A percentile compares a stretch with the other conserved stretches of the same genome.
These are phyloP conservation scores for Epinotia brunnichana DNA, from an alignment of 2,888 invertebrate species.

Conservation along the genomic window DNA sequence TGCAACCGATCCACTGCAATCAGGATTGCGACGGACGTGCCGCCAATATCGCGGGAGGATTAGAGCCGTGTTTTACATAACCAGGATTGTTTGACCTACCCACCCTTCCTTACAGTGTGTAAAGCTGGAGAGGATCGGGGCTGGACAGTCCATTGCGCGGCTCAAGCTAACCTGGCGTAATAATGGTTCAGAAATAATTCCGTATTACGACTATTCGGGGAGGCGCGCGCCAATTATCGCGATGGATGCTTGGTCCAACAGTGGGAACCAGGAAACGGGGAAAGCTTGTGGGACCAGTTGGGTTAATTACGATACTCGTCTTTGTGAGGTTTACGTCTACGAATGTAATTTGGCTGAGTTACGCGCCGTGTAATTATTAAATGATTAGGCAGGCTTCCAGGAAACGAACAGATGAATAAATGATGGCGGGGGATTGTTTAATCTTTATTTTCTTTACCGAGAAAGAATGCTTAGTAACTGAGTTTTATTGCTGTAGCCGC, in stretches of 20 bases:
- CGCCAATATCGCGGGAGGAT: conserved; percentile 39
- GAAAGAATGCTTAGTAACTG: conserved; percentile 14
- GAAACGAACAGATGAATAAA: conserved; percentile 13
- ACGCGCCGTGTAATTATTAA: conserved; percentile 33
- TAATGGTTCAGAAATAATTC: conserved; percentile 43
- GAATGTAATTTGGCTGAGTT: conserved; percentile 39
- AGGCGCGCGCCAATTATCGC: conserved; percentile 42
- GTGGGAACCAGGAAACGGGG: conserved; percentile 10
- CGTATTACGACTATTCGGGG: conserved; percentile 43
- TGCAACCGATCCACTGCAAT: conserved; percentile 38
- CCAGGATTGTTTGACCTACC: conserved; percentile 1
- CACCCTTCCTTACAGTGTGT: background rate
- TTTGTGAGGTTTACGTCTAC: conserved; percentile 36
- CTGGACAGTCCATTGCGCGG: background rate
- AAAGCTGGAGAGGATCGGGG: background rate
- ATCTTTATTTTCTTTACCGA: conserved; percentile 11
- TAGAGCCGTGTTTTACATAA: conserved; percentile 38
- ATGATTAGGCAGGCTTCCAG: conserved; percentile 41
- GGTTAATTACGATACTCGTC: conserved; percentile 38
- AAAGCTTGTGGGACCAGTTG: conserved; percentile 23
- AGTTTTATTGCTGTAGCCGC: background rate
- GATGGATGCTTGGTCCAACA: conserved; percentile 12
- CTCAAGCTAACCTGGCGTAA: conserved; percentile 26
- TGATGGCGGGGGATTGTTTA: conserved; percentile 4
- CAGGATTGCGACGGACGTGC: conserved; percentile 37